Evolutionary conservation across 2,888 invertebrate genomes (phyloP).

Genomic region (Hoplodrina ambigua): DNA sequence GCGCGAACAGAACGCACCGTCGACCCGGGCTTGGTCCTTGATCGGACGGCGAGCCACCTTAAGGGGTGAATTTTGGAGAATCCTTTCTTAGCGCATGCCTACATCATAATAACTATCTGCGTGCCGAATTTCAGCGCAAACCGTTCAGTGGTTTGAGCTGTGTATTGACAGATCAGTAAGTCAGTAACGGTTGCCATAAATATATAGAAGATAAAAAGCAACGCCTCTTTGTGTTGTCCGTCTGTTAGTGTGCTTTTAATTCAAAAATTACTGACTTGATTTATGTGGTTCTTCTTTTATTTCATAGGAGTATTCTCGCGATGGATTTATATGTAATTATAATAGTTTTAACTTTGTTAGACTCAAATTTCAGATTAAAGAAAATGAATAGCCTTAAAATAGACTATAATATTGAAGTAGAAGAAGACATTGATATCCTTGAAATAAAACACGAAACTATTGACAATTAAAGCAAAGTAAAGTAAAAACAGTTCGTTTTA

Average conservation of each 20-base stretch:
- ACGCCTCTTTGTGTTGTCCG: background rate
- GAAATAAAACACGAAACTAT: slow-evolving; percentile 3
- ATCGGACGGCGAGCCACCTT: too few relatives aligned
- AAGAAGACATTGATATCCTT: slow-evolving; percentile 1
- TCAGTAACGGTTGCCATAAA: too few relatives aligned
- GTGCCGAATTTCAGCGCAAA: too few relatives aligned
- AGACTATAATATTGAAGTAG: too few relatives aligned
- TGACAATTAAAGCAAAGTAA: background rate
- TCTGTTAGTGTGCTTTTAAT: background rate
- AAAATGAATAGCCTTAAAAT: background rate
- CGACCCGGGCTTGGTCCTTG: too few relatives aligned
- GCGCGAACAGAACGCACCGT: too few relatives aligned
- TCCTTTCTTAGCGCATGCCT: too few relatives aligned
- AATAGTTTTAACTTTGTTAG: background rate
- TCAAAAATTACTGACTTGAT: background rate
- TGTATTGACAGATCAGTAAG: too few relatives aligned
- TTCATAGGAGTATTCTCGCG: background rate
- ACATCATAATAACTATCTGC: too few relatives aligned
- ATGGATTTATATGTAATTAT: background rate
- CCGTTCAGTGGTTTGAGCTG: too few relatives aligned
- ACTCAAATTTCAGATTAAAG: background rate
- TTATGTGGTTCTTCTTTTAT: background rate
- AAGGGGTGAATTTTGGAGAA: too few relatives aligned
- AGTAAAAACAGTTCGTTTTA: background rate
- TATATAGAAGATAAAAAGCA: too few relatives aligned